Base-by-base conservation (phyloP, 30 jellyfish, hydroid and myxozoan genomes). In the Aurelia coerulea region DNA sequence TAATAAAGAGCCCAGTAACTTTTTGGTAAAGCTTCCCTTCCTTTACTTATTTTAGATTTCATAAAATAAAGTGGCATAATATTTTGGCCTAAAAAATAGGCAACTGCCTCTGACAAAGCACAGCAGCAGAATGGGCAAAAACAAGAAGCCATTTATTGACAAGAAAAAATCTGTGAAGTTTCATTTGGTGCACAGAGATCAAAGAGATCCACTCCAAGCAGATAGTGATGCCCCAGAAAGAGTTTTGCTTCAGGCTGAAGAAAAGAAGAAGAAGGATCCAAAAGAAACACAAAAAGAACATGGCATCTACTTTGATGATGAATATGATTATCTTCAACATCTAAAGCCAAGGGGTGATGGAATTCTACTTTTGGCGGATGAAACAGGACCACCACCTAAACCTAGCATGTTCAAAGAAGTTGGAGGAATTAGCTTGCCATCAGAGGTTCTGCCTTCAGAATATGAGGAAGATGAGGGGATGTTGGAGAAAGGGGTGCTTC, bases 181-280 rank as follows among this genome's bases (percentile, higher is more conserved):
- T 65, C 91, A 81, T 16, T 72, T 93, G 75, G 97, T 88, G 12
- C 98, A 93, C 65, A 64, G 98, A 53, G 93, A 89, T 78, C 98
- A 93, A 80, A 60, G 91, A 74, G 98, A 93, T 84, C 98, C 98
- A 12, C 71, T 88, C 29, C 98, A 93, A 76, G 98, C 96, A 19
- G 98, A 93, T 80, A 68, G 83, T n/a, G 97, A 93, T 5, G 91
- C 91, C 15, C 71, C 96, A 8, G 96, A 88, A 83, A 77, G 62
- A 49, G 96, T 93, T 58, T 72, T 93, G 53, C 80, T 79, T 2
- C 96, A 96, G 1, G 86, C 63, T 33, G 85, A 62, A 10, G 72
- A 56, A 10, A 35, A 10, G 6, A 67, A 31, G n/a, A 37, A 66
- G 0, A 73, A 49, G 23, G 68, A 18, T 10, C 53, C 68, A n/a